Percentiles rank a stretch among this genome's conserved stretches.
Conservation (phyloP, 2,797 vertebrate species). For the Pangasius mekongensis region DNA sequence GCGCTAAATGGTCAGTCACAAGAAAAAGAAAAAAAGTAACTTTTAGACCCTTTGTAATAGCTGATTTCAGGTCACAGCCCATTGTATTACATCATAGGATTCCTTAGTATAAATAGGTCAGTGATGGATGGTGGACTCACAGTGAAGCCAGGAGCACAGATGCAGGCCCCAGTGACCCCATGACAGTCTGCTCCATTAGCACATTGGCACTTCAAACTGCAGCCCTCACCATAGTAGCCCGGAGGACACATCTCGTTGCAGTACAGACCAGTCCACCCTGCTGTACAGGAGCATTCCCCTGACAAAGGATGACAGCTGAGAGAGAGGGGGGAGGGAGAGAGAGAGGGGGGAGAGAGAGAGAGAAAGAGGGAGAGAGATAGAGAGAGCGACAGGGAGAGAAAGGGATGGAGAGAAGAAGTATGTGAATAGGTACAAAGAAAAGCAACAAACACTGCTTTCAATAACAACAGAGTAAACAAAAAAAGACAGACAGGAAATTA, state of each 20-base stretch:
- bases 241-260: conserved; percentile 93
- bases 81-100: conserved; percentile 27
- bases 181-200: conserved; percentile 93
- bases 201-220: conserved; percentile 85
- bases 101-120: conserved; percentile 18
- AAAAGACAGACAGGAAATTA: conserved; percentile 53
- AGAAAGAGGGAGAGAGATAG: conserved; percentile 42
- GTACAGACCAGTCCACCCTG: conserved; percentile 92
- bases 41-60: conserved; percentile 3
- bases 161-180: conserved; percentile 85
- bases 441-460: conserved; percentile 39
- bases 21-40: not conserved
- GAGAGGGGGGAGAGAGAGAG: conserved; percentile 46
- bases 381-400: conserved; percentile 51
- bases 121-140: conserved; percentile 72
- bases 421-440: not conserved
- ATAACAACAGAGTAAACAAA: conserved; percentile 30
- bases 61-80: conserved; percentile 12
- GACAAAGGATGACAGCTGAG: conserved; percentile 95
- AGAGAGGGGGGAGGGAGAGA: conserved; percentile 39
- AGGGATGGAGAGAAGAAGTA: conserved; percentile 22
- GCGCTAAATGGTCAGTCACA: not conserved
- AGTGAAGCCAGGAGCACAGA: conserved; percentile 91
- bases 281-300: conserved; percentile 91
- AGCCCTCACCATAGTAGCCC: conserved; percentile 87